A percentile compares a stretch with the other conserved stretches of the same genome.
Evolutionary conservation across 1,140 invertebrate genomes (phyloP).

Genomic region (Argopecten irradians): DNA sequence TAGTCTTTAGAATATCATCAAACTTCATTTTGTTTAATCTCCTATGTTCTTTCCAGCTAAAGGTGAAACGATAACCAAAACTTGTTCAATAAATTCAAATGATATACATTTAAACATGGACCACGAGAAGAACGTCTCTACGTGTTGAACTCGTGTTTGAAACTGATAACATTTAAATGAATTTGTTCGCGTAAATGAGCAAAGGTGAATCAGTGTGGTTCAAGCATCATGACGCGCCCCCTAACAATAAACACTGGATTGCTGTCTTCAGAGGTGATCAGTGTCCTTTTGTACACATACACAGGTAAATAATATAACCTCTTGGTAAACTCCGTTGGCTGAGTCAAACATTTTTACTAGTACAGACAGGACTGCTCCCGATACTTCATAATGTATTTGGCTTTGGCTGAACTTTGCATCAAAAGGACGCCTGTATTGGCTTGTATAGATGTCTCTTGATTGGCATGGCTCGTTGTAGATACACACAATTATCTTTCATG

Average conservation of each 20-base stretch:
- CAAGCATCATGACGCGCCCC: background rate
- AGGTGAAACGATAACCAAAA: background rate
- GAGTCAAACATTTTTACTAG: background rate
- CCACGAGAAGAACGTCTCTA: background rate
- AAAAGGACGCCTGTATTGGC: too few relatives aligned
- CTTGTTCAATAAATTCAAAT: background rate
- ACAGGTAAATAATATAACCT: background rate
- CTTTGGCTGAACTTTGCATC: too few relatives aligned
- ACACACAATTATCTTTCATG: too few relatives aligned
- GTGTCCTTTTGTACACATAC: background rate
- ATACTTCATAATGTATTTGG: too few relatives aligned
- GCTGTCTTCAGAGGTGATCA: background rate
- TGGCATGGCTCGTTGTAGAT: too few relatives aligned
- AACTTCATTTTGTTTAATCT: slow-evolving; percentile 82
- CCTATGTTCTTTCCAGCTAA: background rate
- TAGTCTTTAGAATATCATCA: slow-evolving; percentile 88
- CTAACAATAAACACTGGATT: background rate
- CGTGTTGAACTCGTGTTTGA: background rate
- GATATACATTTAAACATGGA: background rate
- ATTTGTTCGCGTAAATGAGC: background rate
- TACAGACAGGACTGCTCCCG: background rate
- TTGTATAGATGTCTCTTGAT: too few relatives aligned
- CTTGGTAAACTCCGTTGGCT: background rate
- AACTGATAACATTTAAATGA: background rate
- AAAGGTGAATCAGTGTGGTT: background rate